Percentiles rank a stretch among this genome's conserved stretches.
Conservation (phyloP, 1,140 invertebrate species). For the Cryptotermes secundus region DNA sequence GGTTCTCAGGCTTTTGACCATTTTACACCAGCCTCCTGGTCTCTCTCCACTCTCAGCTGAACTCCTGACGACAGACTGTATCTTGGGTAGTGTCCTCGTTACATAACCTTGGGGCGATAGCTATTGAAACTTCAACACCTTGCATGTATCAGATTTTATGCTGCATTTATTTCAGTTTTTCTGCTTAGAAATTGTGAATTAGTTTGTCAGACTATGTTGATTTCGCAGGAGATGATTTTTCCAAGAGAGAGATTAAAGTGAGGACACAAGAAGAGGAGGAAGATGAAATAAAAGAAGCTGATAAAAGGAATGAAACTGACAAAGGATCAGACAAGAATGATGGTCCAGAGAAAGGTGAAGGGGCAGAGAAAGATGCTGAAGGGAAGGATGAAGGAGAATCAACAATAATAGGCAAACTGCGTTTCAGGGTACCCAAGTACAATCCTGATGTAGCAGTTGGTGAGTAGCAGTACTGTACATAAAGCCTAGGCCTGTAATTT, state of each 20-base stretch:
- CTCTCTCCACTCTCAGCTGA: too few relatives aligned
- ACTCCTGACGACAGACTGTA: too few relatives aligned
- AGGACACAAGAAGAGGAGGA: conserved; percentile 34
- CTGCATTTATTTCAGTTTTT: too few relatives aligned
- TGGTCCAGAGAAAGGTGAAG: conserved; percentile 51
- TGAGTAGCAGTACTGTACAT: conserved; percentile 16
- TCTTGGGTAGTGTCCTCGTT: too few relatives aligned
- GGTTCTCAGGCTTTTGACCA: too few relatives aligned
- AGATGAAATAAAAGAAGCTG: conserved; percentile 32
- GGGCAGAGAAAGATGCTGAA: conserved; percentile 40
- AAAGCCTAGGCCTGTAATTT: too few relatives aligned
- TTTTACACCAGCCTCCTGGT: too few relatives aligned
- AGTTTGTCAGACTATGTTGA: neutral
- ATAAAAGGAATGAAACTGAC: conserved; percentile 25
- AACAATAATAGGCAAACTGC: neutral
- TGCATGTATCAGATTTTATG: too few relatives aligned
- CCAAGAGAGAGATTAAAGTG: conserved; percentile 32
- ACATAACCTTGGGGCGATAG: too few relatives aligned
- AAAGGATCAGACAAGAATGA: conserved; percentile 47
- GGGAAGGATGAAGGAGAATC: neutral
- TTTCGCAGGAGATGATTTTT: conserved; percentile 30
- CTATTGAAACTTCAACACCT: too few relatives aligned
- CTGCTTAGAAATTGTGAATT: too few relatives aligned
- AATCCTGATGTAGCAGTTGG: conserved; percentile 38
- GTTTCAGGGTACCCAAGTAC: conserved; percentile 36